Evolutionary conservation across 2,888 invertebrate genomes (phyloP), one percentile per base, ranked within the genome.

Genomic region (Sminthurinus aureus): DNA sequence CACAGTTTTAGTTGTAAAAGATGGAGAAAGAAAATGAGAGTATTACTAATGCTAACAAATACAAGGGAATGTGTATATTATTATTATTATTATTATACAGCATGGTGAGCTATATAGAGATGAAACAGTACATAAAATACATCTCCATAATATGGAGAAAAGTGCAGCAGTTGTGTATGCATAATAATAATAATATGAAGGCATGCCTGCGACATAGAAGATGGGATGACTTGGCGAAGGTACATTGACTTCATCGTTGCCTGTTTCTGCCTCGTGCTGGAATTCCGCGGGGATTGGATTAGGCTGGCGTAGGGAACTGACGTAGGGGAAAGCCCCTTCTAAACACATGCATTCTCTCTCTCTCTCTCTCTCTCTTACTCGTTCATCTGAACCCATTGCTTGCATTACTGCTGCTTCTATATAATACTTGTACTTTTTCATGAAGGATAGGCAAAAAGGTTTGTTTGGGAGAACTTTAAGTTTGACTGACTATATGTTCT

Each of bases 181-280:
- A 20, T 71, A 13, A 26, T 22, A 38, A 38, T 38, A 38, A 38
- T 38, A 38, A 38, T 38, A 38, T 38, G 38, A 38, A 38, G 22
- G 71, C 18, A 71, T 71, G 76, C 18, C 51, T 76, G 38, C 71
- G 71, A 71, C 71, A 71, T 71, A 71, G 71, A 71, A 64, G 22
- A 78, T 78, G 58, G 64, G 26, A 58, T 58, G 52, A 64, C 58
- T 58, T 64, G 24, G 83, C 82, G 84, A 86, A 86, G 86, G 87
- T 86, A 86, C 87, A 87, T 87, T 87, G 87, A 87, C 87, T 87
- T 86, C 84, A 83, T 84, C 82, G 84, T 83, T 83, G 83, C 79
- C 74, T 84, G 80, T 71, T 71, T 77, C 83, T 85, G 86, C 87
- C 87, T 87, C 87, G 87, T 87, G 87, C 87, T 87, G 87, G 87